A percentile compares a stretch with the other conserved stretches of the same genome.
phyloP scores from a whole-genome alignment of 1,140 invertebrate genomes.

The Physella acuta region DNA sequence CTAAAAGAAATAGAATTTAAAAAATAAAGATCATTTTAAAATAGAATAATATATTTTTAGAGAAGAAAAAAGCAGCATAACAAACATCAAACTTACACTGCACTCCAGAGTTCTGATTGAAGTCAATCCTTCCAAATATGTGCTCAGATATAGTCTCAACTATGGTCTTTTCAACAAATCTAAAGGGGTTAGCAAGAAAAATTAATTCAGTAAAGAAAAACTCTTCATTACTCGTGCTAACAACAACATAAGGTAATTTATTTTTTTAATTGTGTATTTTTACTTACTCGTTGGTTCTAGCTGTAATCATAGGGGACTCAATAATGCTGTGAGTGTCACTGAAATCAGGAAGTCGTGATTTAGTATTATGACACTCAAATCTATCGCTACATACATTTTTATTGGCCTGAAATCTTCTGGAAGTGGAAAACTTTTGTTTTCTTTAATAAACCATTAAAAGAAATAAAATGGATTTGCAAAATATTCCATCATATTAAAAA shows the following conservation, averaged over 20 bases:
- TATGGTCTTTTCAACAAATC: slow-evolving; percentile 50
- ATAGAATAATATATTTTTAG: neutral
- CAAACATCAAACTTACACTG: slow-evolving; percentile 13
- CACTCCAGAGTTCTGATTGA: slow-evolving; percentile 25
- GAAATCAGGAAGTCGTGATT: too few species aligned
- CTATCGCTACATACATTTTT: too few species aligned
- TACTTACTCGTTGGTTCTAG: slow-evolving; percentile 52
- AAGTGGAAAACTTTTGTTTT: too few species aligned
- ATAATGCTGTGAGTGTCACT: slow-evolving; percentile 55
- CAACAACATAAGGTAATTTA: neutral
- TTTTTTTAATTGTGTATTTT: neutral
- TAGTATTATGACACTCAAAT: too few species aligned
- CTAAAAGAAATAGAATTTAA: slow-evolving; percentile 8
- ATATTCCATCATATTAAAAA: too few species aligned
- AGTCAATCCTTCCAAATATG: slow-evolving; percentile 47
- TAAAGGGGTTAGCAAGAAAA: slow-evolving; percentile 21
- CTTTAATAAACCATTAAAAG: too few species aligned
- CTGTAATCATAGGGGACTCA: slow-evolving; percentile 53
- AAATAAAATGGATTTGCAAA: too few species aligned
- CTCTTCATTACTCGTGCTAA: neutral
- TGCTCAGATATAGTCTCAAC: slow-evolving; percentile 41
- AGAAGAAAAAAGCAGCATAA: neutral
- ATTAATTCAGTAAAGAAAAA: neutral
- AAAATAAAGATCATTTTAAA: neutral
- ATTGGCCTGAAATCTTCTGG: too few species aligned